phyloP scores from a whole-genome alignment of 2,888 invertebrate genomes.

The Rhorus exstirpatorius region DNA sequence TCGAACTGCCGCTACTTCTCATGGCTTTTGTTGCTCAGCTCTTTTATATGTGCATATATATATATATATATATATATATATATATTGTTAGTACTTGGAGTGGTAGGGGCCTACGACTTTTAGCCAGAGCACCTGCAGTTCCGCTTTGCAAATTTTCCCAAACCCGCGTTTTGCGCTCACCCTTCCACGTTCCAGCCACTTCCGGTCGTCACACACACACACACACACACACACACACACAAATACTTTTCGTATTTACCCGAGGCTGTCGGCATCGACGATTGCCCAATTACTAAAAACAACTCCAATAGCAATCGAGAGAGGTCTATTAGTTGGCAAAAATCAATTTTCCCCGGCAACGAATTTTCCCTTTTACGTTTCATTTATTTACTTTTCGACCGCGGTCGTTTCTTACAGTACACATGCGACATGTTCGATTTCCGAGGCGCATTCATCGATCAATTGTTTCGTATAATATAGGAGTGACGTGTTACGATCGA shows the following conservation, averaged over 20 bases:
- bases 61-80: not conserved
- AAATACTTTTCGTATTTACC: slow-evolving; percentile 38
- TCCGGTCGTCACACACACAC: slow-evolving; percentile 50
- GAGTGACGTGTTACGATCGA: slow-evolving; percentile 3
- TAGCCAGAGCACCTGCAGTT: slow-evolving; percentile 67
- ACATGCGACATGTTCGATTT: slow-evolving; percentile 56
- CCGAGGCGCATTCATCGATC: slow-evolving; percentile 14
- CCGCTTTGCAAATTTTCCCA: slow-evolving; percentile 66
- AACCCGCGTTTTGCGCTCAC: slow-evolving; percentile 43
- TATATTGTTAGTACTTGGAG: slow-evolving; percentile 1
- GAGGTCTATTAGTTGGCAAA: slow-evolving; percentile 42
- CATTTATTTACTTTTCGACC: not conserved
- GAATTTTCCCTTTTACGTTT: slow-evolving; percentile 34
- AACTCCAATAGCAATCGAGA: slow-evolving; percentile 11
- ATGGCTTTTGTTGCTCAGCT: slow-evolving; percentile 44
- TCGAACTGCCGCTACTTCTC: slow-evolving; percentile 58
- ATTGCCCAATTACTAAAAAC: slow-evolving; percentile 59
- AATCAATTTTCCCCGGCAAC: slow-evolving; percentile 52
- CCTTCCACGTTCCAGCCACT: slow-evolving; percentile 40
- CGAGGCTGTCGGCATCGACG: slow-evolving; percentile 50
- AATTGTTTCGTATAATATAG: not conserved
- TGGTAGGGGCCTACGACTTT: slow-evolving; percentile 44
- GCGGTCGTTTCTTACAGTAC: not conserved
- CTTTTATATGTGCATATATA: too few species aligned
- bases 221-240: not conserved